Conservation (phyloP, 2,113 vertebrate genomes). For the Elephantulus edwardii region DNA sequence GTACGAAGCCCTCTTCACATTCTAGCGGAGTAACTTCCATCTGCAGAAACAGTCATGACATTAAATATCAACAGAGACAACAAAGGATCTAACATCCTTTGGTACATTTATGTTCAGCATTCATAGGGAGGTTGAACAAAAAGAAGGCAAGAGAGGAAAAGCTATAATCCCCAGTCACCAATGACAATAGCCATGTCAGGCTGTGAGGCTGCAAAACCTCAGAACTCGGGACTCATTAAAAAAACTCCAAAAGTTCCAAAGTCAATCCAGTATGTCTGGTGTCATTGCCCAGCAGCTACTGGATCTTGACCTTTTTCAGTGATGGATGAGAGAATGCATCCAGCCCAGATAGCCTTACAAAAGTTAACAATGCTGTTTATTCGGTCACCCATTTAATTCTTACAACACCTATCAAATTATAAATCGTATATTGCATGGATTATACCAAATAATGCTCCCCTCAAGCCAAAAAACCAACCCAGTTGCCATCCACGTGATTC, state of each 20-base stretch:
- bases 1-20: conserved; percentile 37
- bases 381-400: background rate
- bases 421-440: background rate
- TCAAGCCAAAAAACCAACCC: background rate
- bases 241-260: background rate
- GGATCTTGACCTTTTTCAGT: background rate
- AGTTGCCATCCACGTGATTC: background rate
- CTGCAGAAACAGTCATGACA: conserved; percentile 35
- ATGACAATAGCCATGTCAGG: background rate
- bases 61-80: conserved; percentile 22
- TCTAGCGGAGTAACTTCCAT: conserved; percentile 39
- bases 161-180: background rate
- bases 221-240: background rate
- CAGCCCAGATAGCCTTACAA: background rate
- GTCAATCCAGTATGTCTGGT: background rate
- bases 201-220: background rate
- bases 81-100: background rate
- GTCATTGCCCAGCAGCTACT: background rate
- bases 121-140: background rate
- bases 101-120: background rate
- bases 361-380: background rate
- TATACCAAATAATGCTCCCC: background rate
- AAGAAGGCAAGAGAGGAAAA: background rate
- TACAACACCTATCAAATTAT: background rate
- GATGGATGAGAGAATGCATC: background rate